Evolutionary conservation across 2,113 vertebrate species (phyloP).

Genomic region (Phocoena phocoena): DNA sequence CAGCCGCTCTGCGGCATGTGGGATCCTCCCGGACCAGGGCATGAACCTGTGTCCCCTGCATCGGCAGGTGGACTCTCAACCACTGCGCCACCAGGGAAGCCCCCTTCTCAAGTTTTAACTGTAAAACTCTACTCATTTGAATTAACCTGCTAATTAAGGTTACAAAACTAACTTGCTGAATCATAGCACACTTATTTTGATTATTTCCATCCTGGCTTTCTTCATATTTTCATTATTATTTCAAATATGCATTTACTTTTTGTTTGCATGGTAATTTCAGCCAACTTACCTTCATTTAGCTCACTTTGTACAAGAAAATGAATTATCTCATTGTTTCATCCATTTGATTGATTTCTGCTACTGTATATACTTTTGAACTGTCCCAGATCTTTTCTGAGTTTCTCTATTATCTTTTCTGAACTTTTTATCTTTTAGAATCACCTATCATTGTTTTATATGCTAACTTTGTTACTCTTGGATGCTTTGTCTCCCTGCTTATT

Average conservation of each 20-base stretch:
- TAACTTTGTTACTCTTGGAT: not conserved
- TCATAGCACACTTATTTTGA: conserved; percentile 65
- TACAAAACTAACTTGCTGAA: conserved; percentile 62
- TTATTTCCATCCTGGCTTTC: conserved; percentile 47
- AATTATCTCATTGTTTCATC: conserved; percentile 50
- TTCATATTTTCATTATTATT: conserved; percentile 64
- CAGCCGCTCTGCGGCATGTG: no score
- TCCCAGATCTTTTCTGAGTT: not conserved
- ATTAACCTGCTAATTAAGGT: conserved; percentile 50
- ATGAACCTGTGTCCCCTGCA: no score
- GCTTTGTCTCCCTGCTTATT: not conserved
- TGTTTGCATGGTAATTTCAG: conserved; percentile 54
- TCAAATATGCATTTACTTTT: conserved; percentile 64
- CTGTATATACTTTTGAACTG: not conserved
- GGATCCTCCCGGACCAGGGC: no score
- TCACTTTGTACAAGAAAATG: conserved; percentile 54
- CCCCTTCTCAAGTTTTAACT: conserved; percentile 31
- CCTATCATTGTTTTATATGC: not conserved
- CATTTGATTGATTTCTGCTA: conserved; percentile 46
- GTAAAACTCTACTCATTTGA: conserved; percentile 35
- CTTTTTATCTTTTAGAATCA: not conserved
- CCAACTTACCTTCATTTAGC: conserved; percentile 60
- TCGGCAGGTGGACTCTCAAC: no score
- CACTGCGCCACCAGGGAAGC: no score
- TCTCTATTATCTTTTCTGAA: not conserved